Evolutionary conservation across 2,797 vertebrate species (phyloP).

Genomic region (Muscicapa striata): DNA sequence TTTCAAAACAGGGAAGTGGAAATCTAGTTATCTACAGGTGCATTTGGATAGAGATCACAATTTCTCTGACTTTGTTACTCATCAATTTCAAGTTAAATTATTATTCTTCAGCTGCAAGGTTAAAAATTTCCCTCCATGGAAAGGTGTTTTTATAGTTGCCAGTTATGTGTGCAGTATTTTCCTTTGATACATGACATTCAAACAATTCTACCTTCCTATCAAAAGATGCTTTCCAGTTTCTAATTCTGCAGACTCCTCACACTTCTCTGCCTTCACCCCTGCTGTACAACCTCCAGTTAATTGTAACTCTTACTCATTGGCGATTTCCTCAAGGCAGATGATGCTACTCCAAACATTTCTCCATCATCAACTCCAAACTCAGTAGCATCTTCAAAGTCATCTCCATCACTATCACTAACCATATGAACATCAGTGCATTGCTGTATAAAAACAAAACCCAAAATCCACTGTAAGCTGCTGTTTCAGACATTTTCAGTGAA

Average conservation of each 20-base stretch:
- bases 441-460: neutral
- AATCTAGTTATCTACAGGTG: neutral
- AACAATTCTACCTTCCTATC: neutral
- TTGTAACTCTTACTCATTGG: constrained; percentile 90
- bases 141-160: neutral
- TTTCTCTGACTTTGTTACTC: neutral
- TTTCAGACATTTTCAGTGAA: neutral
- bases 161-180: neutral
- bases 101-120: neutral
- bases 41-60: neutral
- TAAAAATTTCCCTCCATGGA: neutral
- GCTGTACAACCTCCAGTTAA: neutral
- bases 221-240: neutral
- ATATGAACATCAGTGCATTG: constrained; percentile 98
- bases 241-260: neutral
- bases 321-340: constrained; percentile 91
- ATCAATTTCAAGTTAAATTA: neutral
- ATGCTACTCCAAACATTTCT: constrained; percentile 95
- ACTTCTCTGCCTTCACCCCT: neutral
- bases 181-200: neutral
- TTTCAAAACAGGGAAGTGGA: neutral
- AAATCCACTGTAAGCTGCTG: neutral
- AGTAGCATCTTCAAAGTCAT: constrained; percentile 97
- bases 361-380: constrained; percentile 98
- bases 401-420: constrained; percentile 98